phyloP scores from a whole-genome alignment of 92 coral and sea anemone species.

The Porites evermanni region DNA sequence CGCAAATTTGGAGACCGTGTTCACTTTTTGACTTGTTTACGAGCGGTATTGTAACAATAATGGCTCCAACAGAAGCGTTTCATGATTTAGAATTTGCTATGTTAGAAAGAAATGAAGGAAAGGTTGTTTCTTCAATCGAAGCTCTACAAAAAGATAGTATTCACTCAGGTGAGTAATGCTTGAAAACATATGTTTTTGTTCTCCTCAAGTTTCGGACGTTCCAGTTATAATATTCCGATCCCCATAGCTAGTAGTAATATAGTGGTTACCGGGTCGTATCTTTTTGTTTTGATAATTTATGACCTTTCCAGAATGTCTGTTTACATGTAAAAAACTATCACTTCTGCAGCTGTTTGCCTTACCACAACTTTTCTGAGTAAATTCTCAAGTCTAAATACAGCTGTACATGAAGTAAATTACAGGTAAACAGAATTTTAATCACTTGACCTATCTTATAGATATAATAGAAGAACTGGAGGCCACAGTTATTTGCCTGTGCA shows the following conservation, averaged over 20 bases:
- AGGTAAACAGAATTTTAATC: not conserved
- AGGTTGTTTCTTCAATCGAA: not conserved
- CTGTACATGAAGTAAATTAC: not conserved
- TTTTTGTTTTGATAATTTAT: too few species aligned
- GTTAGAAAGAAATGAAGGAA: slow-evolving; percentile 49
- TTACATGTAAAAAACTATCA: too few species aligned
- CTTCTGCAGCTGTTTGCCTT: too few species aligned
- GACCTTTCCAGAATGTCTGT: too few species aligned
- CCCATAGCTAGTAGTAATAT: too few species aligned
- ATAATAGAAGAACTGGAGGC: slow-evolving; percentile 34
- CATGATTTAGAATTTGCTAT: slow-evolving; percentile 50
- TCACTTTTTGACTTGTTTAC: too few species aligned
- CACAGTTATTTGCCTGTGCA: slow-evolving; percentile 28
- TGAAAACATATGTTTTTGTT: not conserved
- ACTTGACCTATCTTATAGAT: not conserved
- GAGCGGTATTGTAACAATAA: not conserved
- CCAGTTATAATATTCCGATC: too few species aligned
- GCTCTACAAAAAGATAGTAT: not conserved
- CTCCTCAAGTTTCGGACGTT: too few species aligned
- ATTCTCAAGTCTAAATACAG: too few species aligned
- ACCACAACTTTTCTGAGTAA: too few species aligned
- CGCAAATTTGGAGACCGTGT: too few species aligned
- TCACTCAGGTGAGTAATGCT: slow-evolving; percentile 13
- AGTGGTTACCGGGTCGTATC: too few species aligned
- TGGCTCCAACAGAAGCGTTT: slow-evolving; percentile 26